Percentiles rank a stretch among this genome's conserved stretches.
Evolutionary conservation across 2,888 invertebrate genomes (phyloP).

Genomic region (Nomada ferruginata): DNA sequence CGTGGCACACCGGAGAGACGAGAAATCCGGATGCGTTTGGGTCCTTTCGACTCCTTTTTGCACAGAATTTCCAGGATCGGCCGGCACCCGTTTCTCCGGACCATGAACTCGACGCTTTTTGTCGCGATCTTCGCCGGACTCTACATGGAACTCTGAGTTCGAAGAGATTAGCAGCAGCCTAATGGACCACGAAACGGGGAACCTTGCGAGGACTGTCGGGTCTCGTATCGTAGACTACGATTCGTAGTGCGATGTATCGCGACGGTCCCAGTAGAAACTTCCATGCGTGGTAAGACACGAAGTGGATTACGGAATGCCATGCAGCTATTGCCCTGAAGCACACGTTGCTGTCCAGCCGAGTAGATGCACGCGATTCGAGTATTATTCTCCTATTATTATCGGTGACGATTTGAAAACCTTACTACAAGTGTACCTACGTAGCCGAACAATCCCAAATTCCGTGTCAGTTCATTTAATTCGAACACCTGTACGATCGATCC

Average conservation of each 20-base stretch:
- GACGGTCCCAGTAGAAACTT: slow-evolving; percentile 11
- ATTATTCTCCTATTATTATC: slow-evolving; percentile 9
- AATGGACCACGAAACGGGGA: background rate
- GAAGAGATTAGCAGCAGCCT: slow-evolving; percentile 14
- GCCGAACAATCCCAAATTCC: too few species aligned
- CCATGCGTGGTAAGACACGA: slow-evolving; percentile 13
- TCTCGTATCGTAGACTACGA: too few species aligned
- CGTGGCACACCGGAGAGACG: slow-evolving; percentile 27
- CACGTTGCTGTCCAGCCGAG: slow-evolving; percentile 8
- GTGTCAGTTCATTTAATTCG: too few species aligned
- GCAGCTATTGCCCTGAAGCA: slow-evolving; percentile 6
- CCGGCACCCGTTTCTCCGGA: background rate
- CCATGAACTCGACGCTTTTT: background rate
- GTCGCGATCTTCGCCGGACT: background rate
- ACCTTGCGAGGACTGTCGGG: too few species aligned
- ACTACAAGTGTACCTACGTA: too few species aligned
- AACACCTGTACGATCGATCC: too few species aligned
- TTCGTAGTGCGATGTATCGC: too few species aligned
- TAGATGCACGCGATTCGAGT: slow-evolving; percentile 33
- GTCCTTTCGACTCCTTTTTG: slow-evolving; percentile 2
- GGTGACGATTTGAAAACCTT: too few species aligned
- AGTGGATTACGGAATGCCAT: slow-evolving; percentile 5
- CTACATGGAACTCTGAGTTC: background rate
- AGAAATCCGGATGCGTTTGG: slow-evolving; percentile 48
- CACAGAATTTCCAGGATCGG: slow-evolving; percentile 6